A percentile compares a stretch with the other conserved stretches of the same genome.
phyloP scores from a whole-genome alignment of 2,888 invertebrate genomes.

The Asteroscopus sphinx region DNA sequence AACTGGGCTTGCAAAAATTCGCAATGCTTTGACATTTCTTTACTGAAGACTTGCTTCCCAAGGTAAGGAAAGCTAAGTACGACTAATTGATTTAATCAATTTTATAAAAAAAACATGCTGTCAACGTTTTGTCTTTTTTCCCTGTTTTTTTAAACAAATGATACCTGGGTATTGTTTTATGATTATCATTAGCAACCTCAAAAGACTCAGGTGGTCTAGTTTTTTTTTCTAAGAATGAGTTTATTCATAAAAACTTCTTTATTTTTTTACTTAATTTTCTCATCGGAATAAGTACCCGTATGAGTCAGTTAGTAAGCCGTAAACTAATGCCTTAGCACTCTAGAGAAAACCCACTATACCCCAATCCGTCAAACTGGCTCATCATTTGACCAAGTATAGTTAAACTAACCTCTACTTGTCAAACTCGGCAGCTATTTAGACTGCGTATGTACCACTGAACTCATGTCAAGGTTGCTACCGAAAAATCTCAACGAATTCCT shows the following conservation, averaged over 20 bases:
- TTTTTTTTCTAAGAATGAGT: too few relatives aligned
- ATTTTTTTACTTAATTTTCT: too few relatives aligned
- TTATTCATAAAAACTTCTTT: too few relatives aligned
- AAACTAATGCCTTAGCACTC: not conserved
- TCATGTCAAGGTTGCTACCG: constrained; percentile 46
- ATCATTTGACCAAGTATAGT: constrained; percentile 30
- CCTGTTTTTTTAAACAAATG: too few relatives aligned
- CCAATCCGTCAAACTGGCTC: constrained; percentile 13
- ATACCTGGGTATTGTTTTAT: too few relatives aligned
- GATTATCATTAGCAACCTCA: too few relatives aligned
- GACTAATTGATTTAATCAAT: constrained; percentile 23
- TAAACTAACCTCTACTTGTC: constrained; percentile 9
- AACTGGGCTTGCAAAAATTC: constrained; percentile 27
- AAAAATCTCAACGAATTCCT: constrained; percentile 36
- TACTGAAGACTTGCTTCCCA: constrained; percentile 33
- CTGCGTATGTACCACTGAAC: constrained; percentile 15
- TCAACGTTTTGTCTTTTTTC: constrained; percentile 3
- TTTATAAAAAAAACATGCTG: constrained; percentile 8
- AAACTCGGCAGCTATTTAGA: constrained; percentile 26
- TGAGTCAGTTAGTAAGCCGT: too few relatives aligned
- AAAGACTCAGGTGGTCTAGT: too few relatives aligned
- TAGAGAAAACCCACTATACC: constrained; percentile 13
- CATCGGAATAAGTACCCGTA: too few relatives aligned
- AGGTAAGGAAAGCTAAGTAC: constrained; percentile 29
- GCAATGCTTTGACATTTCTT: constrained; percentile 33